Evolutionary conservation across 2,113 vertebrate species (phyloP).

Genomic region (Arvicanthis niloticus): DNA sequence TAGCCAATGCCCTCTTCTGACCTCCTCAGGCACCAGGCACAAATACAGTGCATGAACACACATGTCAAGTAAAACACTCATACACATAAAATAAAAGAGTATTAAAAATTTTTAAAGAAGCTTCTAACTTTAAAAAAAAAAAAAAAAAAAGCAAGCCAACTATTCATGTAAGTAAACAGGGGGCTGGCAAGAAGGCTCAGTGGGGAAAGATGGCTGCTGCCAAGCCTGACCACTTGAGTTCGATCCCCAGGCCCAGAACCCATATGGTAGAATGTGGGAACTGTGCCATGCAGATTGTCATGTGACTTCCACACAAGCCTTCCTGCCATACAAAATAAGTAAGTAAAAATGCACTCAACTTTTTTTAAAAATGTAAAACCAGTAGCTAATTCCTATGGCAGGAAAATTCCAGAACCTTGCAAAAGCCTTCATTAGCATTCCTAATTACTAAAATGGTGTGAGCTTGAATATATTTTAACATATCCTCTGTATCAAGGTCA

Average conservation of each 20-base stretch:
- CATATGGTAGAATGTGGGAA: neutral
- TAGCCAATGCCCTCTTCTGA: neutral
- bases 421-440: conserved; percentile 64
- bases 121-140: neutral
- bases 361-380: neutral
- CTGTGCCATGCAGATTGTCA: neutral
- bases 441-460: conserved; percentile 2
- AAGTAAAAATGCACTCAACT: neutral
- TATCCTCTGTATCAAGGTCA: conserved; percentile 48
- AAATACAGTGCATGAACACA: no score
- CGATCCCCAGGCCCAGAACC: neutral
- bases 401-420: conserved; percentile 66
- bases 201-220: neutral
- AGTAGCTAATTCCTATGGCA: neutral
- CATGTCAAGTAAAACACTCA: neutral
- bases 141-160: neutral
- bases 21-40: neutral
- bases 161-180: neutral
- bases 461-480: conserved; percentile 68
- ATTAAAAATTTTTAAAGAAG: neutral
- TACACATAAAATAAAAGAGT: neutral
- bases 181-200: neutral
- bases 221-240: neutral
- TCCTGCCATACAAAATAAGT: neutral
- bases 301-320: neutral